These are phyloP conservation scores for Chrysochloris asiatica DNA, from an alignment of 2,113 vertebrate genomes.

Conservation along the genomic window DNA sequence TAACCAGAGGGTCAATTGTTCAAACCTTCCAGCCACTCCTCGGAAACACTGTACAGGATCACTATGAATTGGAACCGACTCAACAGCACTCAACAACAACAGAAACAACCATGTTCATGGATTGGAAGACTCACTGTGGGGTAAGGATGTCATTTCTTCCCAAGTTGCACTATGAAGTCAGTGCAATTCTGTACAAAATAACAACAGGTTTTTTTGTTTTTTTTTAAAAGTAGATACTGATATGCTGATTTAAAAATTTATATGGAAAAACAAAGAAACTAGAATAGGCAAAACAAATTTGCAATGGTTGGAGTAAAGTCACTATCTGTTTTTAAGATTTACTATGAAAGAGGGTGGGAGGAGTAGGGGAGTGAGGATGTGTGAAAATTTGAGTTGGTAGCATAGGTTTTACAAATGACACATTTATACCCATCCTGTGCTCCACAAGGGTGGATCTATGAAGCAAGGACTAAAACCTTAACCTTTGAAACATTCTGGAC, in stretches of 20 bases:
- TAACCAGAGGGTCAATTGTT: no score
- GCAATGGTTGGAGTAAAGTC: neutral
- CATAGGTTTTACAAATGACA: slow-evolving; percentile 26
- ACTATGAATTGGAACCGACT: no score
- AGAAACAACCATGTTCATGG: neutral
- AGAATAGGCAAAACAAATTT: neutral
- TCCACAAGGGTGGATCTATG: neutral
- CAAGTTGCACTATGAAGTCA: neutral
- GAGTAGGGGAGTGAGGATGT: neutral
- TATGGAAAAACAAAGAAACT: neutral
- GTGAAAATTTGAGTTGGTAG: no score
- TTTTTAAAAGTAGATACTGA: neutral
- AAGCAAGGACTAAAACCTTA: slow-evolving; percentile 18
- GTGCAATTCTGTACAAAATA: neutral
- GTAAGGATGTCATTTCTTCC: neutral
- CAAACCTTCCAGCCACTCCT: no score
- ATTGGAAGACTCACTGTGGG: neutral
- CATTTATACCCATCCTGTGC: slow-evolving; percentile 35
- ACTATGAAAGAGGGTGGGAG: no score
- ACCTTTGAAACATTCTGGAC: slow-evolving; percentile 8
- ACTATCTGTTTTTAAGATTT: neutral
- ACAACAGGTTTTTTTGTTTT: neutral
- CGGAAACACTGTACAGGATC: no score
- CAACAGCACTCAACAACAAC: no score
- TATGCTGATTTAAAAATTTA: neutral